phyloP scores from a whole-genome alignment of 2,888 invertebrate genomes.

The Silvanus unidentatus region DNA sequence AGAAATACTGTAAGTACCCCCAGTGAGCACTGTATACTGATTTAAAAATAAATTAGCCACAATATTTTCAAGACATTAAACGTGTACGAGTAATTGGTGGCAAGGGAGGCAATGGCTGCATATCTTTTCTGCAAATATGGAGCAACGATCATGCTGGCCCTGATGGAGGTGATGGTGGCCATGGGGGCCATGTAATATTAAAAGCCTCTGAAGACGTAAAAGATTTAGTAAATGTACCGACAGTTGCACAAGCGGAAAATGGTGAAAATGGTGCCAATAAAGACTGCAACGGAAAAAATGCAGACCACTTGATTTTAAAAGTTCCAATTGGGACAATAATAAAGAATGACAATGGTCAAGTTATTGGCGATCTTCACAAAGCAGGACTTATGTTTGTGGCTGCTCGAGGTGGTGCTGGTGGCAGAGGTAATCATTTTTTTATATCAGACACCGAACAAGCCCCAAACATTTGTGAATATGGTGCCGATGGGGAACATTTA shows the following conservation, averaged over 20 bases:
- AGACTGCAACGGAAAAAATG: constrained; percentile 79
- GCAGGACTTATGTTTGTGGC: constrained; percentile 80
- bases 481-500: constrained; percentile 74
- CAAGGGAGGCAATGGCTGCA: constrained; percentile 87
- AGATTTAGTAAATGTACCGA: constrained; percentile 62
- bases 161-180: constrained; percentile 94
- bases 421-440: constrained; percentile 92
- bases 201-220: constrained; percentile 62
- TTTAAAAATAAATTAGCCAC: constrained; percentile 21
- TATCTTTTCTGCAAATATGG: constrained; percentile 79
- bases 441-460: constrained; percentile 69
- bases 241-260: constrained; percentile 56
- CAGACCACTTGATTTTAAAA: constrained; percentile 60
- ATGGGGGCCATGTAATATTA: constrained; percentile 91
- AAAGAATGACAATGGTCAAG: constrained; percentile 50
- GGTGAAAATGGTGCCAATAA: constrained; percentile 67
- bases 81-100: constrained; percentile 69
- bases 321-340: constrained; percentile 82
- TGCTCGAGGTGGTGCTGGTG: constrained; percentile 93
- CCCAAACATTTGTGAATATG: constrained; percentile 81
- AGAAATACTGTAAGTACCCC: constrained; percentile 40
- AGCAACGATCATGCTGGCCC: constrained; percentile 87
- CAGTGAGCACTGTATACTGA: constrained; percentile 2
- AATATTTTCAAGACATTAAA: constrained; percentile 65
- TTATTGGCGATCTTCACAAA: constrained; percentile 62